Percentiles rank a stretch among this genome's conserved stretches.
phyloP scores from a whole-genome alignment of 2,888 invertebrate genomes.

The Dexiosoma caninum region DNA sequence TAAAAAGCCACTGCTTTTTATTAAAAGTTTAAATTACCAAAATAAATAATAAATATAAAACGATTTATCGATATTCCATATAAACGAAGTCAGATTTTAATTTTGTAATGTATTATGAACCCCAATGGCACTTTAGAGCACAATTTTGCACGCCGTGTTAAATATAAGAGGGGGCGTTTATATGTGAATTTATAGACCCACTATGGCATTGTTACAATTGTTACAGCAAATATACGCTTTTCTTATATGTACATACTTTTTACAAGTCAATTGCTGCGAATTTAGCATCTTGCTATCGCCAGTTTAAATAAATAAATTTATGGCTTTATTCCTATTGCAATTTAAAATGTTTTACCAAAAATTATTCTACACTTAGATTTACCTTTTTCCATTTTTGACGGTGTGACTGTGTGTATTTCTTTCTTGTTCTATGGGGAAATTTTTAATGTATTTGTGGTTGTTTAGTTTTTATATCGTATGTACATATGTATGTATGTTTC shows the following conservation, averaged over 20 bases:
- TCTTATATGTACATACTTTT: not conserved
- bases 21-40: not conserved
- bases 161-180: slow-evolving; percentile 13
- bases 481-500: not conserved
- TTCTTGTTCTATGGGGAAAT: not conserved
- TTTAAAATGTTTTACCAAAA: slow-evolving; percentile 24
- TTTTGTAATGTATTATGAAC: slow-evolving; percentile 22
- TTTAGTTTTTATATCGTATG: slow-evolving; percentile 1
- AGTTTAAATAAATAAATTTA: slow-evolving; percentile 51
- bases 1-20: not conserved
- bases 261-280: slow-evolving; percentile 24
- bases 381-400: not conserved
- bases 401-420: not conserved
- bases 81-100: not conserved
- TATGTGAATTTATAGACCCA: slow-evolving; percentile 23
- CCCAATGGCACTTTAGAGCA: not conserved
- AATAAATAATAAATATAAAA: slow-evolving; percentile 16
- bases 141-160: not conserved
- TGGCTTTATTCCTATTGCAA: slow-evolving; percentile 28
- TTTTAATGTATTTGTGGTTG: slow-evolving; percentile 32
- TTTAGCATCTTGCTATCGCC: slow-evolving; percentile 32
- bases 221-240: not conserved
- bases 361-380: slow-evolving; percentile 9
- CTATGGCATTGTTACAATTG: not conserved
- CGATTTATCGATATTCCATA: slow-evolving; percentile 35